Evolutionary conservation across 2,888 invertebrate species (phyloP).

Genomic region (Coelopa pilipes): DNA sequence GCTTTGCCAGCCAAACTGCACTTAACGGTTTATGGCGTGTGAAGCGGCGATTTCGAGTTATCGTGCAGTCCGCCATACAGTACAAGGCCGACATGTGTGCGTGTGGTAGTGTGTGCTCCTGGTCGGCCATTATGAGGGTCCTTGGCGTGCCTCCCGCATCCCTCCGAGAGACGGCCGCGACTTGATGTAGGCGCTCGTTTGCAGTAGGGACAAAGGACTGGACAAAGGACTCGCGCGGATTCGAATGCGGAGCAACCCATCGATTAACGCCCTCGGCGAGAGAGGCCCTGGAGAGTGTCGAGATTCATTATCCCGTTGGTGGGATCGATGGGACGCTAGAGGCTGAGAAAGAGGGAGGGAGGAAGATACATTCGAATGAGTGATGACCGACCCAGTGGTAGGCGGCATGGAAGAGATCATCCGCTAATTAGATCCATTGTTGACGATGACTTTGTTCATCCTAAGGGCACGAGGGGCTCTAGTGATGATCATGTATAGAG

Average conservation of each 20-base stretch:
- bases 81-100: background rate
- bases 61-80: conserved; percentile 17
- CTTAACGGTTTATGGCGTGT: conserved; percentile 37
- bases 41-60: conserved; percentile 32
- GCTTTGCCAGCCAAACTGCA: conserved; percentile 26
- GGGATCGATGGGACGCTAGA: no score
- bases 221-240: conserved; percentile 6
- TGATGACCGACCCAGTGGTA: no score
- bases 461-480: no score
- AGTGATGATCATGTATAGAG: no score
- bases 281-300: no score
- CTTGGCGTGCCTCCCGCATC: background rate
- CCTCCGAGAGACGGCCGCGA: background rate
- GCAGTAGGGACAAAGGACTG: background rate
- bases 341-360: no score
- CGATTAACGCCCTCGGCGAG: no score
- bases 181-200: conserved; percentile 24
- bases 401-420: no score
- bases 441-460: no score
- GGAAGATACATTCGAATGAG: no score
- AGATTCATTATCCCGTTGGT: no score
- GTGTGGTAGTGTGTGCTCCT: conserved; percentile 6
- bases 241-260: background rate
- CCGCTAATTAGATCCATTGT: no score
- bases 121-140: conserved; percentile 9